Base-by-base conservation (phyloP, 2,113 vertebrate genomes). In the Sylvia atricapilla region DNA sequence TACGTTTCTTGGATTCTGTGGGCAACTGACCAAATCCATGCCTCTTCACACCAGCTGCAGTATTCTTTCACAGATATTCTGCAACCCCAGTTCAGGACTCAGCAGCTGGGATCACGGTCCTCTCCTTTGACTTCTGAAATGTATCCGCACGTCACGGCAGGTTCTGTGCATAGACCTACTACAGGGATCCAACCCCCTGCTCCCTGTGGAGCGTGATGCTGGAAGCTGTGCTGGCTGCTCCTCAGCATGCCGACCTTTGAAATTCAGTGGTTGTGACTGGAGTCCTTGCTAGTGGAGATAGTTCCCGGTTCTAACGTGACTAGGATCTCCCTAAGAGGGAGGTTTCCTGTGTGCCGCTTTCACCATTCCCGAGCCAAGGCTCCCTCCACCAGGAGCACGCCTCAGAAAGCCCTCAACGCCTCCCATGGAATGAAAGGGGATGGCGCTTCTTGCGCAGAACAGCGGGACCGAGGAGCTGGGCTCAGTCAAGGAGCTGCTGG, bases 61-160 rank as follows among this genome's bases (percentile, higher is more conserved):
- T 31, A 80, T n/a, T 46, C 25, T 92, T 77, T 37, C 79, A 85
- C 24, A 66, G 46, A 31, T 59, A 59, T 3, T 59, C n/a, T 53
- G 27, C 17, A 87, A 33, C 1, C 10, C 30, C 21, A n/a, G 9
- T 41, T 72, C 1, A 0, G 27, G 39, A 46, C 37, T 53, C 53
- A 46, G 28, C 20, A 62, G 23, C 1, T 4, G 18, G 31, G 16
- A 82, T 49, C 9, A 30, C 9, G 20, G 11, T 78, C 50, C 88
- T 78, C 35, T 52, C 0, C 1, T 89, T 53, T 59, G 66, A 79
- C 49, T 69, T 91, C 58, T 64, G 44, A 66, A 94, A 66, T 0
- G 0, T 13, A 80, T 46, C 15, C 0, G 0, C 10, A 3, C 3
- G 11, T 30, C 28, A 69, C 1, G 13, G 22, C 28, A 73, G 46